phyloP scores from a whole-genome alignment of 2,888 invertebrate species.

The Iphiclides podalirius region DNA sequence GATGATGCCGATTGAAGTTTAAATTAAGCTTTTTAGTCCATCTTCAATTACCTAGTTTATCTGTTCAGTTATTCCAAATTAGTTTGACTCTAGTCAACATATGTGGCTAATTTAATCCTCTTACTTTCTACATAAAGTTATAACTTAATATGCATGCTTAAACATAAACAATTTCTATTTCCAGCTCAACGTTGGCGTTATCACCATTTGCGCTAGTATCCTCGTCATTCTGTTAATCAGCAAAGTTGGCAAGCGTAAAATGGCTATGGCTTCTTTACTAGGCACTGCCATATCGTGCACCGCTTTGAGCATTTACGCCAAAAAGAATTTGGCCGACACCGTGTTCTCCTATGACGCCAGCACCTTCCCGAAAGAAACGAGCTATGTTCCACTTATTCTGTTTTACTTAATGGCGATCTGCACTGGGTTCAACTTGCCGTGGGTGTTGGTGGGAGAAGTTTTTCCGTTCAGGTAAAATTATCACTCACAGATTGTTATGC shows the following conservation, averaged over 20 bases:
- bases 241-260: constrained; percentile 59
- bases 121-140: too few species aligned
- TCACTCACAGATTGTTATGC: not conserved
- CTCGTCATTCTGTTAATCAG: constrained; percentile 61
- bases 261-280: constrained; percentile 54
- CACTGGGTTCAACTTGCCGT: constrained; percentile 70
- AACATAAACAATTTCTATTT: too few species aligned
- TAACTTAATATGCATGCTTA: too few species aligned
- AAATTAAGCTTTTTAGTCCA: too few species aligned
- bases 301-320: constrained; percentile 56
- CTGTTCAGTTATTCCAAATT: too few species aligned
- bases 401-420: constrained; percentile 62
- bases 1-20: too few species aligned
- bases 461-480: constrained; percentile 77
- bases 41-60: too few species aligned
- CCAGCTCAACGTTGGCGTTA: constrained; percentile 69
- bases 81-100: too few species aligned
- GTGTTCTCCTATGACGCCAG: constrained; percentile 61
- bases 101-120: too few species aligned
- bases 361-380: constrained; percentile 60
- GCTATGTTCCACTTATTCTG: constrained; percentile 60
- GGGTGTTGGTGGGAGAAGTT: constrained; percentile 80
- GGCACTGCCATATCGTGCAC: constrained; percentile 52
- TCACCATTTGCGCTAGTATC: constrained; percentile 61
- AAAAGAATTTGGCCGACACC: constrained; percentile 38